These are phyloP conservation scores for Lepidothrix coronata DNA, from an alignment of 2,113 vertebrate genomes.

Conservation along the genomic window DNA sequence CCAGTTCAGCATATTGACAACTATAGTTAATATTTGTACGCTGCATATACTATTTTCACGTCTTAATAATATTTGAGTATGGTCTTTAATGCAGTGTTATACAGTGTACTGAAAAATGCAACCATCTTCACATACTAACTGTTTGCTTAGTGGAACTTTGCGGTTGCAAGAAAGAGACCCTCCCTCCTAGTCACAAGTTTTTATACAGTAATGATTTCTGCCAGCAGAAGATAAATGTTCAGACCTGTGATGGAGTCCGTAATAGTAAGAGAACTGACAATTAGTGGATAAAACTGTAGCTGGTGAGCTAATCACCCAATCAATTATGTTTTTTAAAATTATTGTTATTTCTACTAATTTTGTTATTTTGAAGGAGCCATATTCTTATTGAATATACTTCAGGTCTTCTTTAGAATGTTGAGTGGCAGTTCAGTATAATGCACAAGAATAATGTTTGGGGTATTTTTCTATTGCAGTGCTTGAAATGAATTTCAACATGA, in stretches of 20 bases:
- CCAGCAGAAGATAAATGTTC: not conserved
- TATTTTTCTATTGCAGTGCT: not conserved
- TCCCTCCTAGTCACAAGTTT: not conserved
- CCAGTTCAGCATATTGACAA: not conserved
- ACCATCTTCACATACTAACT: not conserved
- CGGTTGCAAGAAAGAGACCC: not conserved
- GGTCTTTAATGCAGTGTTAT: not conserved
- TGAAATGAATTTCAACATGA: not conserved
- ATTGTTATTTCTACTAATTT: not conserved
- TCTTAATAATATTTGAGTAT: not conserved
- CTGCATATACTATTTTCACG: not conserved
- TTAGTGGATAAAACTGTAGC: not conserved
- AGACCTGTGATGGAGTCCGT: not conserved
- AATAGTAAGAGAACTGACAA: not conserved
- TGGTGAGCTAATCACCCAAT: not conserved
- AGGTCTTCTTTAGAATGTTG: not conserved
- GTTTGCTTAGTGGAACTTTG: not conserved
- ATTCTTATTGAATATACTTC: not conserved
- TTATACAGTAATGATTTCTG: not conserved
- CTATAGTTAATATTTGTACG: not conserved
- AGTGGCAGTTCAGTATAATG: not conserved
- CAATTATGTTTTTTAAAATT: accelerated
- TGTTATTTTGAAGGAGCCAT: not conserved
- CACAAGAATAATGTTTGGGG: not conserved
- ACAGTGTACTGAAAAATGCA: not conserved